Percentiles rank a stretch among this genome's conserved stretches.
phyloP scores from a whole-genome alignment of 2,113 vertebrate species.

The Macquaria ambigua region DNA sequence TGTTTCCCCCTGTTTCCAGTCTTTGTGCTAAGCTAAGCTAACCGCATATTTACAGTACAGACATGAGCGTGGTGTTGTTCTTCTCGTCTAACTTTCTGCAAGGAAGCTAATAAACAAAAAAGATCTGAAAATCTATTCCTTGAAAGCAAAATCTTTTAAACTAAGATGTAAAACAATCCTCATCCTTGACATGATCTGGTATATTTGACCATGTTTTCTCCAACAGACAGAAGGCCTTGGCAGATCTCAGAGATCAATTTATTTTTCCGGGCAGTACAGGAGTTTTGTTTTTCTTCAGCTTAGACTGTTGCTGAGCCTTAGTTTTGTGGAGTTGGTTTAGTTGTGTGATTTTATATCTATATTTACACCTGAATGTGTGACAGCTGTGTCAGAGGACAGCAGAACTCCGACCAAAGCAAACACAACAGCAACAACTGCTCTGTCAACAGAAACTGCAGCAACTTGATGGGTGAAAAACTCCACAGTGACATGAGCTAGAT shows the following conservation, averaged over 20 bases:
- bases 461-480: constrained; percentile 1
- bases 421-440: not conserved
- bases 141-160: not conserved
- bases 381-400: not conserved
- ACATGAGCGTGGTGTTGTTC: not conserved
- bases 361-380: constrained; percentile 1
- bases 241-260: not conserved
- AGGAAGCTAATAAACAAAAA: not conserved
- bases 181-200: not conserved
- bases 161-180: not conserved
- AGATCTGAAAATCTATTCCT: not conserved
- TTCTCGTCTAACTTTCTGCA: not conserved
- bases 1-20: not conserved
- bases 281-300: not conserved
- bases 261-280: not conserved
- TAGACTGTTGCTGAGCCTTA: not conserved
- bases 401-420: not conserved
- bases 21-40: not conserved
- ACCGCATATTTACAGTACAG: not conserved
- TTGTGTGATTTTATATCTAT: not conserved
- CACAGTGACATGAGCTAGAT: not conserved
- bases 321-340: not conserved
- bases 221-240: not conserved
- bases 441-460: not conserved
- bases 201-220: not conserved